Percentiles rank a stretch among this genome's conserved stretches.
These are phyloP conservation scores for Gallinago media DNA, from an alignment of 2,113 vertebrate species.

Conservation along the genomic window DNA sequence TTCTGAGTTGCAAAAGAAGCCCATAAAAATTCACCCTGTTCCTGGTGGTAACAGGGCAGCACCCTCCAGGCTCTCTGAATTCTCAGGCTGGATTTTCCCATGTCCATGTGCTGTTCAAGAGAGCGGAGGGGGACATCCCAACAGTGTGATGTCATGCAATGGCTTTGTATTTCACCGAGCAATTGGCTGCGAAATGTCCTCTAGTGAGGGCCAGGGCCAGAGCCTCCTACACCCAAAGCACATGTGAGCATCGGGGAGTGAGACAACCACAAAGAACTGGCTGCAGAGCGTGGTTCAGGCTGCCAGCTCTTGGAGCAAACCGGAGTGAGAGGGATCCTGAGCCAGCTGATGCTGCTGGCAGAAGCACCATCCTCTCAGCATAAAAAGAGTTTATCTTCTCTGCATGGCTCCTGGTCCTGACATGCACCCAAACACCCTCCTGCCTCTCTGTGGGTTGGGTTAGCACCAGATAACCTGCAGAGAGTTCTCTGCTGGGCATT, in stretches of 20 bases:
- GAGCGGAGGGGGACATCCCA: neutral
- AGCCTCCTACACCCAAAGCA: slow-evolving; percentile 28
- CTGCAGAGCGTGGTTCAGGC: neutral
- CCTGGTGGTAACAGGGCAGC: neutral
- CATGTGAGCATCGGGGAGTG: neutral
- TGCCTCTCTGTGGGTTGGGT: neutral
- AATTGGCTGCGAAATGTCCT: slow-evolving; percentile 32
- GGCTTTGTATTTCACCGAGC: neutral
- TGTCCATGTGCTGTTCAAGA: neutral
- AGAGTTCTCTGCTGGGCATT: neutral
- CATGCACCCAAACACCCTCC: neutral
- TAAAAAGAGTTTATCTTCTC: slow-evolving; percentile 26
- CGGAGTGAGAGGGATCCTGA: neutral
- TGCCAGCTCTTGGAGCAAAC: slow-evolving; percentile 26
- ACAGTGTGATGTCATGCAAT: accelerated
- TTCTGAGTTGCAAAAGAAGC: neutral
- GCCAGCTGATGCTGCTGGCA: slow-evolving; percentile 54
- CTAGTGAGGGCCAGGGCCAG: neutral
- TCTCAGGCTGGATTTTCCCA: neutral
- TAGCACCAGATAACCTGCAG: neutral
- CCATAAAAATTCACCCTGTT: neutral
- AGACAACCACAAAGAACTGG: slow-evolving; percentile 45
- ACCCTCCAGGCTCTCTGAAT: neutral
- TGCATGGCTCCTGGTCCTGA: neutral
- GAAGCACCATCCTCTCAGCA: slow-evolving; percentile 1